These are phyloP conservation scores for Ifrita kowaldi DNA, from an alignment of 2,113 vertebrate species.

Conservation along the genomic window DNA sequence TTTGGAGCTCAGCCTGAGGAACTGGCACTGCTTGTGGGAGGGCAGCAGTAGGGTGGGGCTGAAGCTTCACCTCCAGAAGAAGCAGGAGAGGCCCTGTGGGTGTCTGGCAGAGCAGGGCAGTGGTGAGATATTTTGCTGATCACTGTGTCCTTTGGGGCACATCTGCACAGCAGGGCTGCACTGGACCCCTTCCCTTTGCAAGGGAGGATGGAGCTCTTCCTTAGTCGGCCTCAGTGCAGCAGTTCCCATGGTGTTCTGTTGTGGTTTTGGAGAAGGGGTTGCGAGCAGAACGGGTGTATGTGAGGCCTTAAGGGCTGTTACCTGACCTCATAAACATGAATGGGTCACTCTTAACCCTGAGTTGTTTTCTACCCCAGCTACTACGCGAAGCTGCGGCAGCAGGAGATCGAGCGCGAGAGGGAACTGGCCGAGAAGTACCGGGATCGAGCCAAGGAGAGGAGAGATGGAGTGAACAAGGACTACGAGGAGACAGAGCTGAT, in stretches of 20 bases:
- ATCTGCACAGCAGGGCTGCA: not conserved
- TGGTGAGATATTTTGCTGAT: not conserved
- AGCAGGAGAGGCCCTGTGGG: not conserved
- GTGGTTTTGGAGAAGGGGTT: rapidly evolving
- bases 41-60: not conserved
- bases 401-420: constrained; percentile 92
- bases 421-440: constrained; percentile 96
- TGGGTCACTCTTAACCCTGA: rapidly evolving
- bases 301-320: not conserved
- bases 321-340: rapidly evolving
- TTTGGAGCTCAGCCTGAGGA: not conserved
- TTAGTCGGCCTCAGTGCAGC: not conserved
- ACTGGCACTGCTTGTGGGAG: not conserved
- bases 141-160: not conserved
- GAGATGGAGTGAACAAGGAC: constrained; percentile 96
- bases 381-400: constrained; percentile 95
- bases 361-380: constrained; percentile 75
- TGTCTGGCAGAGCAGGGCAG: not conserved
- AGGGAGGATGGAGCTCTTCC: not conserved
- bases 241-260: not conserved
- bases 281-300: rapidly evolving
- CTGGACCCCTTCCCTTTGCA: not conserved
- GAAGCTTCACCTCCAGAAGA: not conserved
- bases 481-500: constrained; percentile 97
- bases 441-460: constrained; percentile 89